Conservation (phyloP, 2,888 invertebrate genomes). For the Cheilosia impressa region DNA sequence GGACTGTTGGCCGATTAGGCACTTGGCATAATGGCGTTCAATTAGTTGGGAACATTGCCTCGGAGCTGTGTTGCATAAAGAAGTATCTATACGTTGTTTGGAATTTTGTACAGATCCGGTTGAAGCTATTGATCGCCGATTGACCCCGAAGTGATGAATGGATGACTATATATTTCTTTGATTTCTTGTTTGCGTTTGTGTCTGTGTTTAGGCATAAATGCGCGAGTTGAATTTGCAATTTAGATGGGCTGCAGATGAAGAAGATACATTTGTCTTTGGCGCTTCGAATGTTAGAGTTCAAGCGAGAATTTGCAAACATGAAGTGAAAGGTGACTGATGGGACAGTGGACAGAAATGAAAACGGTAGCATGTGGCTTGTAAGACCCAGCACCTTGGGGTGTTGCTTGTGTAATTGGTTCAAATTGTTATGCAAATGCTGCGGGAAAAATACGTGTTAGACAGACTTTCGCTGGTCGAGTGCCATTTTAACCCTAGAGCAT, state of each 20-base stretch:
- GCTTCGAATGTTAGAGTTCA: slow-evolving; percentile 3
- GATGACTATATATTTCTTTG: not conserved
- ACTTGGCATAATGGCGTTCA: slow-evolving; percentile 5
- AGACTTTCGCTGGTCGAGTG: not conserved
- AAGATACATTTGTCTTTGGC: not conserved
- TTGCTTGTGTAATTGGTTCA: slow-evolving; percentile 6
- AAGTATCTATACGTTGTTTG: not conserved
- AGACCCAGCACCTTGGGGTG: no score
- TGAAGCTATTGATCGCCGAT: slow-evolving; percentile 7
- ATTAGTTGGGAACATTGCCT: slow-evolving; percentile 5
- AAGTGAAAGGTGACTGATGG: not conserved
- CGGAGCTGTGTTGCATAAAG: not conserved
- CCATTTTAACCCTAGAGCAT: not conserved
- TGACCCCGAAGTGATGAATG: slow-evolving; percentile 20
- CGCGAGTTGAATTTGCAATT: not conserved
- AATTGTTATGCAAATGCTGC: not conserved
- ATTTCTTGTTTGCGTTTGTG: not conserved
- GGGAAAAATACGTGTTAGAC: not conserved
- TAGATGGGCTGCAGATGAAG: not conserved
- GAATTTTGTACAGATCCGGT: slow-evolving; percentile 18
- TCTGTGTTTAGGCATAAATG: not conserved
- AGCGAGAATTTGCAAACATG: not conserved
- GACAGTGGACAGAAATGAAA: not conserved
- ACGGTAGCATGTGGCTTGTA: not conserved
- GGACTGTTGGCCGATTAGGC: slow-evolving; percentile 8